Conservation (phyloP, 2,113 vertebrate genomes). For the Gobius niger region DNA sequence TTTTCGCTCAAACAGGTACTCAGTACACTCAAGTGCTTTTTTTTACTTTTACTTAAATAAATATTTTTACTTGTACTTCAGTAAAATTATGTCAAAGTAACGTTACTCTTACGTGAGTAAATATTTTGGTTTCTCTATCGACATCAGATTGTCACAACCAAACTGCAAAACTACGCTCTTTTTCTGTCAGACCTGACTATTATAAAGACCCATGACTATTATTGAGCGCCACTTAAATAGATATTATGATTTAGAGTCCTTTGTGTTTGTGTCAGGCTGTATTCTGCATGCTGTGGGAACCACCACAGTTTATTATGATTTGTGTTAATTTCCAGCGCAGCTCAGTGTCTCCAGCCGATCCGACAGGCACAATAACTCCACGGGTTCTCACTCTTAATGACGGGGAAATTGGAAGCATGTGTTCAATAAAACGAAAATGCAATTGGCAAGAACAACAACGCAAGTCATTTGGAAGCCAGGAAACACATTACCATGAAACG, state of each 20-base stretch:
- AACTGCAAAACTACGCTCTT: too few species aligned
- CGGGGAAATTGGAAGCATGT: slow-evolving; percentile 60
- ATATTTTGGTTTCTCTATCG: too few species aligned
- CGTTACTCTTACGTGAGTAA: too few species aligned
- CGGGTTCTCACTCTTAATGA: slow-evolving; percentile 47
- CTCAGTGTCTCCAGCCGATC: slow-evolving; percentile 34
- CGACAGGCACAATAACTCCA: slow-evolving; percentile 47
- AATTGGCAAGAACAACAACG: slow-evolving; percentile 67
- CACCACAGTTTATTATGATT: slow-evolving; percentile 26
- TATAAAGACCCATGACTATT: too few species aligned
- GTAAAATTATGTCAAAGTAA: too few species aligned
- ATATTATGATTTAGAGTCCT: too few species aligned
- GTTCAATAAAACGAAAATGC: slow-evolving; percentile 61
- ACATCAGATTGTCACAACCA: too few species aligned
- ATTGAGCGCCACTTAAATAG: too few species aligned
- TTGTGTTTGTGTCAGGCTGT: slow-evolving; percentile 10
- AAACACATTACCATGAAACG: slow-evolving; percentile 43
- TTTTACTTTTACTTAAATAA: background rate
- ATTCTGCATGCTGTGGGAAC: slow-evolving; percentile 38
- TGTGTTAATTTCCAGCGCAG: slow-evolving; percentile 40
- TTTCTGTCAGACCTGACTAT: too few species aligned
- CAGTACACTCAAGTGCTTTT: background rate
- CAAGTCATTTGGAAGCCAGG: slow-evolving; percentile 54
- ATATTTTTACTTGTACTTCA: background rate
- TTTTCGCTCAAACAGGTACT: too few species aligned